These are phyloP conservation scores for Gymnopithys bicolor DNA, from an alignment of 2,797 vertebrate genomes.

Conservation along the genomic window DNA sequence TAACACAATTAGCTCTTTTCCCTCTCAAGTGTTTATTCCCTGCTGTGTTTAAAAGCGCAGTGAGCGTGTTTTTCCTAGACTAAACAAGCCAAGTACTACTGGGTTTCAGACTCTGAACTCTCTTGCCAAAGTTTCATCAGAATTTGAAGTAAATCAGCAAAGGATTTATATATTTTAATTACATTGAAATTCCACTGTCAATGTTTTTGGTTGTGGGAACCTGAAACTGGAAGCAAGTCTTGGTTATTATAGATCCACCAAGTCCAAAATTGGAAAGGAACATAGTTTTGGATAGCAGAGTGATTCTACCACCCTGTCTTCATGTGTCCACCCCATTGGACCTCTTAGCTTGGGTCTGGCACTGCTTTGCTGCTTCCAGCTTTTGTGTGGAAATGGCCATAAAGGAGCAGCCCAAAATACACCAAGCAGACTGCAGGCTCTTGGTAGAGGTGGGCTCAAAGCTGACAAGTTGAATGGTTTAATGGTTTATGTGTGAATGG, in stretches of 20 bases:
- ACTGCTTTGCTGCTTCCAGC: not conserved
- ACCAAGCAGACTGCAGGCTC: rapidly evolving
- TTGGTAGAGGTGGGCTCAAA: not conserved
- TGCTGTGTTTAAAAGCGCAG: conserved; percentile 20
- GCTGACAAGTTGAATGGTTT: not conserved
- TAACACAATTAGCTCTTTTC: not conserved
- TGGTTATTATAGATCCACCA: not conserved
- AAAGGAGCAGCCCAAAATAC: not conserved
- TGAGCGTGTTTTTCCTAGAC: not conserved
- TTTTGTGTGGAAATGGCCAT: not conserved
- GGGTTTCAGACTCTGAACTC: not conserved
- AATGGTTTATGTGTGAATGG: not conserved
- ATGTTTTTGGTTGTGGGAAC: not conserved
- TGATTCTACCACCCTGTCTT: not conserved
- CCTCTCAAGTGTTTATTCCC: conserved; percentile 19
- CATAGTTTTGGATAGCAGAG: rapidly evolving
- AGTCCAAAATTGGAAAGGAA: not conserved
- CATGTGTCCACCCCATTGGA: rapidly evolving
- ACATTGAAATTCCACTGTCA: not conserved
- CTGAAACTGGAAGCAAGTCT: not conserved
- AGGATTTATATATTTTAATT: not conserved
- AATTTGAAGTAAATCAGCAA: not conserved
- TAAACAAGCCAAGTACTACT: conserved; percentile 6
- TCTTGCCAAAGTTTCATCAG: not conserved
- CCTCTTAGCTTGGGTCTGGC: not conserved